Base-by-base conservation (phyloP, 2,113 vertebrate genomes). In the Parus major region DNA sequence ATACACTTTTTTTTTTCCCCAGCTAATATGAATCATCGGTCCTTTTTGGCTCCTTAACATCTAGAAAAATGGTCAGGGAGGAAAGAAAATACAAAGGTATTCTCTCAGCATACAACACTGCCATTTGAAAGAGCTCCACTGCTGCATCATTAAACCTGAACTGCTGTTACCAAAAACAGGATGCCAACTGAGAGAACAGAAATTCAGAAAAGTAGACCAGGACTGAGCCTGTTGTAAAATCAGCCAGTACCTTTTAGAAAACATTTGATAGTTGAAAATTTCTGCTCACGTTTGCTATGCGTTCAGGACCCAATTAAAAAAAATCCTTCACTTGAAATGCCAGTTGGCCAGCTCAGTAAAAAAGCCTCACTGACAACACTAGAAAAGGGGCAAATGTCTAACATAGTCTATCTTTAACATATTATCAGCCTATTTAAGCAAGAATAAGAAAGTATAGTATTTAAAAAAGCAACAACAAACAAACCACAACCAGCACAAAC, bases 341-440 rank as follows among this genome's bases (percentile, higher is more conserved):
- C 80, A 87, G 21, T 80, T 85, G 76, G 64, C 61, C 92, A 88
- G 55, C 82, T 93, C 85, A 82, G 95, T 93, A 81, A 90, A 95
- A 93, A 94, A 71, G 49, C 42, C 35, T 69, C n/a, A 44, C 35
- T 72, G 46, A 68, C 39, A 84, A 63, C 39, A 52, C 25, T 27
- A 55, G 29, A 76, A 64, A 86, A 76, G 31, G 19, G 23, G 36
- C 12, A 80, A 76, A 85, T 24, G 12, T 52, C 72, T 87, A 27
- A 70, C 4, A 39, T 20, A 21, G 42, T 41, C 78, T 83, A n/a
- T 44, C 50, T 46, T 69, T 29, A 64, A 47, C 10, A 7, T 47
- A 50, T n/a, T 65, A 47, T 18, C 81, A 35, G 19, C 68, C 39
- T 70, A 78, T 47, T 88, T 78, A 59, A 92, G 52, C 28, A 86